Conservation (phyloP, 2,113 vertebrate genomes). For the Hymenochirus boettgeri region DNA sequence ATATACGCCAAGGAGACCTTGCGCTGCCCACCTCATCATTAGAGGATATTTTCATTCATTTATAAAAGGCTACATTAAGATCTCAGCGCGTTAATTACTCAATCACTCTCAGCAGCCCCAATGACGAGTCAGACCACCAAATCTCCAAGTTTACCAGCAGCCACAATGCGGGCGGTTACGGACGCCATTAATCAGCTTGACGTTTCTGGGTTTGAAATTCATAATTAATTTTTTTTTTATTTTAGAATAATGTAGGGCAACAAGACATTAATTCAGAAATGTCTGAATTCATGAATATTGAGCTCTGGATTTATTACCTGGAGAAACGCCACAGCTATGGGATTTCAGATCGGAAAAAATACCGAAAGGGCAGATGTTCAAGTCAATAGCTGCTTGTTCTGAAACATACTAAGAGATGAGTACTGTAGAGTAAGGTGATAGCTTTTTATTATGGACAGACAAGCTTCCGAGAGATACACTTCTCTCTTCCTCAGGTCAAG, state of each 20-base stretch:
- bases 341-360: conserved; percentile 44
- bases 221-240: conserved; percentile 41
- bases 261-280: conserved; percentile 45
- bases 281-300: conserved; percentile 42
- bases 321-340: conserved; percentile 45
- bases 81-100: conserved; percentile 27
- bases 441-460: too few relatives aligned
- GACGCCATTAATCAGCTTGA: conserved; percentile 52
- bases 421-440: too few relatives aligned
- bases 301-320: conserved; percentile 47
- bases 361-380: conserved; percentile 30
- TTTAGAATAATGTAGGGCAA: conserved; percentile 52
- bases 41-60: conserved; percentile 2
- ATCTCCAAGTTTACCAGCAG: conserved; percentile 52
- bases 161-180: conserved; percentile 46
- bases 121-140: conserved; percentile 9
- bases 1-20: too few relatives aligned
- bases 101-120: conserved; percentile 6
- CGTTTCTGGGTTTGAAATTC: conserved; percentile 40
- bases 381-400: conserved; percentile 28
- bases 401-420: too few relatives aligned
- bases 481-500: too few relatives aligned
- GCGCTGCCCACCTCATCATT: neutral
- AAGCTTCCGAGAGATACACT: too few relatives aligned
- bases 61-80: conserved; percentile 12